Evolutionary conservation across 2,113 vertebrate species (phyloP), one percentile per base, ranked within the genome.

Genomic region (Brienomyrus longianalis): DNA sequence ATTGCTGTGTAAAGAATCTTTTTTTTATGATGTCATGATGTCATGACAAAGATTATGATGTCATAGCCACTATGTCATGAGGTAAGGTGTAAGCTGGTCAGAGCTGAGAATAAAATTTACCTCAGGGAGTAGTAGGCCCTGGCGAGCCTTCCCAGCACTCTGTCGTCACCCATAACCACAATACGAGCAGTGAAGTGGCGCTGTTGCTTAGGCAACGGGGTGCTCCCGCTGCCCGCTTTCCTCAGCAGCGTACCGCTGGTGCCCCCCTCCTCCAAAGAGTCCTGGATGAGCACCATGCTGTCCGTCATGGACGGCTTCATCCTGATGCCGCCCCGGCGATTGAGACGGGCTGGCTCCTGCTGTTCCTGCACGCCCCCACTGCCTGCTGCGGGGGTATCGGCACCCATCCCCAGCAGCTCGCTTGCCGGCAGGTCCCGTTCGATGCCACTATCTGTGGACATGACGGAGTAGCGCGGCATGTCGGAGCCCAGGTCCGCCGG

Each of bases 391-490:
- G 23, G 54, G 31, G 35, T 0, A 54, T 90, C 90, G 0, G 48
- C 13, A 17, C 90, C 91, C 0, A 31, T 45, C 31, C 89, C 95
- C 90, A 74, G 89, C 0, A 74, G 66, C 47, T 97, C 97, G 0
- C 90, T 48, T 0, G 11, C 3, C 0, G 94, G 95, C 59, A 98
- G 91, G 93, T 99, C 98, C n/a, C 96, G 94, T 83, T 98, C 97
- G 0, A 99, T 99, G 54, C 98, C 98, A 0, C 98, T 99, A 96
- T 99, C 98, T 0, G 95, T 97, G 91, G 98, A 99, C 90, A 98
- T 94, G 90, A 98, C 45, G 0, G 98, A 99, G 89, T 95, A 95
- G 66, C 98, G 96, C 0, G 94, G 94, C 92, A 94, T 94, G 90
- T 96, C 93, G 0, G 93, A 94, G 11, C 92, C 93, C 0, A 93